These are phyloP conservation scores for Mythimna vitellina DNA, from an alignment of 2,888 invertebrate genomes.

Conservation along the genomic window DNA sequence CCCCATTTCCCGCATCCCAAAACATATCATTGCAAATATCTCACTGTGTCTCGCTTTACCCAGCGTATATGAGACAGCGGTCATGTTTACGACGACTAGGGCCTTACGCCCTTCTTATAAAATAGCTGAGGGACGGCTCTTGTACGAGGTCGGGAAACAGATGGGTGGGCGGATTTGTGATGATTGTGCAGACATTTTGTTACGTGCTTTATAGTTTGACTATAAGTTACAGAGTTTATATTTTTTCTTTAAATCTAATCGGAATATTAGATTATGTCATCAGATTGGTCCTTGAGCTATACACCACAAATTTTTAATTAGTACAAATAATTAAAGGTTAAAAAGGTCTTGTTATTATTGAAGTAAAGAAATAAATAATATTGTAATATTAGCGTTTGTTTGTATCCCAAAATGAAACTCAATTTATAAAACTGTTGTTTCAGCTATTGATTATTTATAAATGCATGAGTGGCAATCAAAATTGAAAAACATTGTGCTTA, in stretches of 20 bases:
- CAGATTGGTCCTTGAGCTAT: too few species aligned
- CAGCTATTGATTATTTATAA: too few species aligned
- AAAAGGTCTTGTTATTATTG: too few species aligned
- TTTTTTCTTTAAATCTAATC: not conserved
- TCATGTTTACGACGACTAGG: constrained; percentile 65
- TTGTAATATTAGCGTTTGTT: too few species aligned
- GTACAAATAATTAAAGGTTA: too few species aligned
- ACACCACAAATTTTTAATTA: too few species aligned
- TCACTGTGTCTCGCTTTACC: constrained; percentile 28
- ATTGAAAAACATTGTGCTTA: too few species aligned
- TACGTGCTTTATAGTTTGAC: not conserved
- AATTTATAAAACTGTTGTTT: too few species aligned
- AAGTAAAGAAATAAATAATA: too few species aligned
- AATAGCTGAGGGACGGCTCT: constrained; percentile 46
- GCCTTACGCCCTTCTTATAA: constrained; percentile 44
- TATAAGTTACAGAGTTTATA: not conserved
- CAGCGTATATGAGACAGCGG: constrained; percentile 63
- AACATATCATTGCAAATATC: constrained; percentile 41
- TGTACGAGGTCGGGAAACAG: constrained; percentile 26
- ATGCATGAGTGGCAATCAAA: too few species aligned
- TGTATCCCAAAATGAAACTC: too few species aligned
- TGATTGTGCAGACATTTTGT: constrained; percentile 29
- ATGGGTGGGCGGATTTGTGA: constrained; percentile 45
- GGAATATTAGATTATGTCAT: not conserved
- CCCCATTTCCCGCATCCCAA: constrained; percentile 26